Base-by-base conservation (phyloP, 2,888 invertebrate genomes). In the Drosophila stalkeri region DNA sequence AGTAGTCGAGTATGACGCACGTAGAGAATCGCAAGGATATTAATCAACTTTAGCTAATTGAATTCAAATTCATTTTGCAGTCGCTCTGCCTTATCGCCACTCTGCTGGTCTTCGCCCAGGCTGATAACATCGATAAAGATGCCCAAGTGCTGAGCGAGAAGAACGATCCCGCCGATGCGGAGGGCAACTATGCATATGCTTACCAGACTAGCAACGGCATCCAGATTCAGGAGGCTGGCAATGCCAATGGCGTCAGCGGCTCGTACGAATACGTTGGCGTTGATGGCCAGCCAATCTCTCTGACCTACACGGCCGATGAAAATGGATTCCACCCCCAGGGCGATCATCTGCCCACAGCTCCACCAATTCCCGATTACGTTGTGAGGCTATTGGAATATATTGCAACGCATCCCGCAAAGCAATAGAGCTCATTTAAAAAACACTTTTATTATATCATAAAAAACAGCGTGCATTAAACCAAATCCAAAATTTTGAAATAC, bases 171-270 rank as follows among this genome's bases (percentile, higher is more conserved):
- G 77, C 92, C 62, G 91, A 91, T 77, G 66, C 90, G 1, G 94
- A 95, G 47, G 90, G 93, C 7, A 77, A 86, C 31, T 95, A 87
- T 91, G 39, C 81, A 0, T 94, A 82, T 80, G 31, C 49, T 0
- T 95, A 82, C 82, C 91, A 94, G 68, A 95, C 95, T 73, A 93
- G 92, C 72, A 95, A 96, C 82, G 95, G 95, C 11, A 96, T 95
- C 84, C 49, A 85, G 2, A 94, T 82, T 1, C 93, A 94, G 80
- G 95, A 94, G 81, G 79, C 85, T 14, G 95, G 95, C 73, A 91
- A 86, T 51, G 80, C 94, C 66, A 93, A 93, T 91, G 94, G 94
- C 85, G 94, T 93, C 5, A 86, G 93, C 55, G 95, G 95, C 37
- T 77, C 88, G 5, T 93, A 82, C 91, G 68, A 86, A 5, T 95